Evolutionary conservation across 2,888 invertebrate genomes (phyloP).

Genomic region (Herminia tarsipennalis): DNA sequence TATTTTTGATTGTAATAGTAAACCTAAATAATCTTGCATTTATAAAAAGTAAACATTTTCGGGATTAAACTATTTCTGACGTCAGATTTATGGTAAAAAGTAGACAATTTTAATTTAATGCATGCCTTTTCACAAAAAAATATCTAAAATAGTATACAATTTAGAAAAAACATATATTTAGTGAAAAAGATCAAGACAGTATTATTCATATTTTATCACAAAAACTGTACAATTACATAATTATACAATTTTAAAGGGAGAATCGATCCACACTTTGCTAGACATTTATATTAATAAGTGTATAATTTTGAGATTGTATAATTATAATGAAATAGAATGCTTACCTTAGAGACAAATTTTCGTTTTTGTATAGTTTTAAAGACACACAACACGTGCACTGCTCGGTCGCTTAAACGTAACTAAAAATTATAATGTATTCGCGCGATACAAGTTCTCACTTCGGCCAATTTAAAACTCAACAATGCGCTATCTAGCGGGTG

Average conservation of each 20-base stretch:
- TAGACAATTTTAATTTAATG: conserved; percentile 3
- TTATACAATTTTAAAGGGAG: conserved; percentile 1
- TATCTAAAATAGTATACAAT: conserved; percentile 1
- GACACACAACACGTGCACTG: conserved; percentile 2
- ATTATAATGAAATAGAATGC: conserved; percentile 2
- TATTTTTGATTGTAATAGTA: background rate
- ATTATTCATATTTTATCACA: conserved; percentile 4
- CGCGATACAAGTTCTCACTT: background rate
- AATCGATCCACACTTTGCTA: background rate
- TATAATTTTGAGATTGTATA: conserved; percentile 6
- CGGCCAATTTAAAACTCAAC: conserved; percentile 2
- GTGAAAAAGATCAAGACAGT: conserved; percentile 2
- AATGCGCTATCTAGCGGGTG: conserved; percentile 1
- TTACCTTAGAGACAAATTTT: conserved; percentile 1
- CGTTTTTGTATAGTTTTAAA: conserved; percentile 1
- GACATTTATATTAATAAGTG: background rate
- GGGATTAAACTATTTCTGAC: conserved; percentile 4
- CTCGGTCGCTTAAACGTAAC: background rate
- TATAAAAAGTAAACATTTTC: conserved; percentile 3
- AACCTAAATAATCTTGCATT: background rate
- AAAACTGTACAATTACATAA: conserved; percentile 4
- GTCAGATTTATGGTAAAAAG: conserved; percentile 3
- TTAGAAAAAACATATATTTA: background rate
- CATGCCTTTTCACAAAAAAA: background rate
- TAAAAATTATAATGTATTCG: background rate